Base-by-base conservation (phyloP, 2,113 vertebrate genomes). In the Heliornis fulica region DNA sequence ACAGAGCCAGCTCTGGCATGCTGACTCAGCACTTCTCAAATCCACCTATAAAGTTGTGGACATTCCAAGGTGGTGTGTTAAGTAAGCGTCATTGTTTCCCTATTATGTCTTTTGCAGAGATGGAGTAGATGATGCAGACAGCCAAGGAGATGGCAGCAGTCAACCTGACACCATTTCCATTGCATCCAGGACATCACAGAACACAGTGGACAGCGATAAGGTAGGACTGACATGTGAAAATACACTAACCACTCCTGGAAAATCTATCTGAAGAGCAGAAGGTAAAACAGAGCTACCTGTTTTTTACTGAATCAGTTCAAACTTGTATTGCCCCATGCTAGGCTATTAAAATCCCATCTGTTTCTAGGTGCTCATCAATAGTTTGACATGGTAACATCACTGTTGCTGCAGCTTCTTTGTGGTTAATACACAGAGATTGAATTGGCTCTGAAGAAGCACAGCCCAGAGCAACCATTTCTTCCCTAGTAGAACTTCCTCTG, bases 101-200 rank as follows among this genome's bases (percentile, higher is more conserved):
- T 86, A 6, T 94, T 93, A 38, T 85, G 31, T 83, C 83, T 87
- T 63, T 95, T 89, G 43, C 98, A 99, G 99, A 98, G 99, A 99
- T 78, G 98, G 98, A 85, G 98, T 98, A 59, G 99, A 99, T 83
- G 99, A 99, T 41, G 98, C 96, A 76, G 99, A 99, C 98, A 99
- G 99, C 93, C 99, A 99, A 97, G 99, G 99, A 69, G 99, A 99
- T 64, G 99, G 99, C 91, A 99, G 99, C 97, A 99, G 99, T 97
- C 99, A 99, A 79, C 99, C 98, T n/a, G 99, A 99, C 83, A 99
- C 99, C 83, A 99, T 99, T 97, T 99, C 99, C 93, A 99, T 99
- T 54, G 99, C 99, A 31, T 99, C 99, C 84, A 98, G 99, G 93
- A 99, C 99, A 13, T 99, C 99, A 41, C 99, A 99, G 98, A 99